A percentile compares a stretch with the other conserved stretches of the same genome.
Evolutionary conservation across 53 echinoderm and acorn worm genomes (phyloP).

Genomic region (Actinopyga echinites): DNA sequence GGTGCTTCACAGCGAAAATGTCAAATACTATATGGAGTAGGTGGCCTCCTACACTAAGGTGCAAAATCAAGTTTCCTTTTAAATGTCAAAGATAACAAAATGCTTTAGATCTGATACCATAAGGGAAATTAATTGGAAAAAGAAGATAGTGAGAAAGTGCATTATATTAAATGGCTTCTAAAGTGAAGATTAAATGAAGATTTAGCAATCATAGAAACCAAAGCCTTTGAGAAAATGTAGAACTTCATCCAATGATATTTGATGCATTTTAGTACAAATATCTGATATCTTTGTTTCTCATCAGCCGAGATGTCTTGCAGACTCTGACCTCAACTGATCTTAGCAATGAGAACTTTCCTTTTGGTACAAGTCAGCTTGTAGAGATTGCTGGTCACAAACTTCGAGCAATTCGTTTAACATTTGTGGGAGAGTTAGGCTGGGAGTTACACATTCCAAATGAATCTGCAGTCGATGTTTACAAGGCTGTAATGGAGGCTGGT

Average conservation of each 20-base stretch:
- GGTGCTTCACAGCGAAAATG: too few relatives aligned
- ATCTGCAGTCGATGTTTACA: slow-evolving; percentile 69
- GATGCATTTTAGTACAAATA: background rate
- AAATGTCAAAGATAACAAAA: too few relatives aligned
- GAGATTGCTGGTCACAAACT: slow-evolving; percentile 69
- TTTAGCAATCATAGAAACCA: too few relatives aligned
- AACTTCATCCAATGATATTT: background rate
- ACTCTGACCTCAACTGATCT: slow-evolving; percentile 74
- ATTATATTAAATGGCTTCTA: too few relatives aligned
- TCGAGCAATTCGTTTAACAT: slow-evolving; percentile 83
- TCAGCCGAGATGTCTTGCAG: slow-evolving; percentile 82
- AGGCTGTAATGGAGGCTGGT: slow-evolving; percentile 85
- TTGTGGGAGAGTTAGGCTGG: slow-evolving; percentile 97
- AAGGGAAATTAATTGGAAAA: too few relatives aligned
- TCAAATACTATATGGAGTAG: too few relatives aligned
- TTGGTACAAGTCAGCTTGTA: slow-evolving; percentile 78
- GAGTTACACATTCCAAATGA: slow-evolving; percentile 85
- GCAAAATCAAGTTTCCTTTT: too few relatives aligned
- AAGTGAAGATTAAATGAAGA: too few relatives aligned
- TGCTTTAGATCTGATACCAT: too few relatives aligned
- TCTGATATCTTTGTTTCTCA: background rate
- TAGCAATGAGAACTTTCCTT: slow-evolving; percentile 87
- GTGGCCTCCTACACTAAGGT: too few relatives aligned
- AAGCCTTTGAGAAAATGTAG: too few relatives aligned
- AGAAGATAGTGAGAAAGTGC: too few relatives aligned